Evolutionary conservation across 2,797 vertebrate species (phyloP), one percentile per base, ranked within the genome.

Genomic region (Psittacula derbiana): DNA sequence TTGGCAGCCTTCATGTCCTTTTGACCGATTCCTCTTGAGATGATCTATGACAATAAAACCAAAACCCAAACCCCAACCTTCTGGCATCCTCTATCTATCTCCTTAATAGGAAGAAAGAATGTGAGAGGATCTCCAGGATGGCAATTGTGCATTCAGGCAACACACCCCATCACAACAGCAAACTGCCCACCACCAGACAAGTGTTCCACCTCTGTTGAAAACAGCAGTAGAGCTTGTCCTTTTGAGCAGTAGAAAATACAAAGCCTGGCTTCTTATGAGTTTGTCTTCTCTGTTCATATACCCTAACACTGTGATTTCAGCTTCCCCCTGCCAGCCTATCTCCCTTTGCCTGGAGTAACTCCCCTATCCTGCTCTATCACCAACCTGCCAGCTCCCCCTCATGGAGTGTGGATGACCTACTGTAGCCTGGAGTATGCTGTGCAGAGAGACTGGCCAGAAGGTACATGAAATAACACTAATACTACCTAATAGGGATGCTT

Each of bases 161-260:
- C 0, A 7, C 38, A 75, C 11, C 23, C 0, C 0, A 43, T 9
- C 55, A 31, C 62, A 67, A n/a, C 36, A 88, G 31, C 57, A 58
- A 55, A 19, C 17, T 43, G 13, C 27, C 43, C 62, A 66, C 2
- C n/a, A 23, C 33, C 2, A 2, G 50, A 53, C 31, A 31, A 44
- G 16, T 2, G 19, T 47, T 62, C n/a, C 31, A 18, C 0, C 43
- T 44, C 33, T 16, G 6, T 4, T 41, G 57, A 27, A 50, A 70
- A 41, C 17, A 72, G 66, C 38, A 30, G 14, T 4, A 71, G 49
- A 47, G 27, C 15, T 66, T 28, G 4, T 55, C 18, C 62, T 55
- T 60, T 52, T 16, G 31, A 86, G 70, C 60, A 49, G 28, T 12
- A 20, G 28, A 57, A 72, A 74, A 79, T 6, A 33, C 0, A 2